Evolutionary conservation across 2,888 invertebrate genomes (phyloP).

Genomic region (Plagiodera versicolora): DNA sequence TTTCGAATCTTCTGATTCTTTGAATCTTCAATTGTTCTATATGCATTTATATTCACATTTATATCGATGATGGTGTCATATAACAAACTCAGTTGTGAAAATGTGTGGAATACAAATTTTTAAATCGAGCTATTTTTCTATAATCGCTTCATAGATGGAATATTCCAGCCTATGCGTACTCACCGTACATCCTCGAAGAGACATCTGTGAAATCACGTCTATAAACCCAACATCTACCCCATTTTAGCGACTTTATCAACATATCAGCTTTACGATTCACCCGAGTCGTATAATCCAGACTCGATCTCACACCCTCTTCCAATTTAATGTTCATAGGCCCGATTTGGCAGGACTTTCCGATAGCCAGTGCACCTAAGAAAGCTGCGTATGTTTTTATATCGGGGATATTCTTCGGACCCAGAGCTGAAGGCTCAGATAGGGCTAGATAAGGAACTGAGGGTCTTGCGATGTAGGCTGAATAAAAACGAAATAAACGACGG

Average conservation of each 20-base stretch:
- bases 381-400: constrained; percentile 26
- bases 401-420: constrained; percentile 21
- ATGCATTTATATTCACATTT: too few species aligned
- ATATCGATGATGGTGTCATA: too few species aligned
- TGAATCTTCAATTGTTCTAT: too few species aligned
- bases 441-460: constrained; percentile 20
- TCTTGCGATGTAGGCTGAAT: constrained; percentile 10
- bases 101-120: too few species aligned
- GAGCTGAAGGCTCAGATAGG: constrained; percentile 18
- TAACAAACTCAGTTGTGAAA: too few species aligned
- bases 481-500: constrained; percentile 2
- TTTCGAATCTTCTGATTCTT: too few species aligned
- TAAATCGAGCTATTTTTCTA: too few species aligned
- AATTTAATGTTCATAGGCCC: constrained; percentile 15
- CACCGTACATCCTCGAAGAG: too few species aligned
- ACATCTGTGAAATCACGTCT: neutral
- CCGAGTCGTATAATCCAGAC: neutral
- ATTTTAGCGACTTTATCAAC: neutral
- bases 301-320: neutral
- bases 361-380: constrained; percentile 24
- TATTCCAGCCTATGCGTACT: too few species aligned
- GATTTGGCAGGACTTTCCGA: constrained; percentile 24
- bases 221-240: neutral
- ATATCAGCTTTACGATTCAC: neutral
- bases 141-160: too few species aligned